Percentiles rank a stretch among this genome's conserved stretches.
phyloP scores from a whole-genome alignment of 2,888 invertebrate species.

The Metellina segmentata region DNA sequence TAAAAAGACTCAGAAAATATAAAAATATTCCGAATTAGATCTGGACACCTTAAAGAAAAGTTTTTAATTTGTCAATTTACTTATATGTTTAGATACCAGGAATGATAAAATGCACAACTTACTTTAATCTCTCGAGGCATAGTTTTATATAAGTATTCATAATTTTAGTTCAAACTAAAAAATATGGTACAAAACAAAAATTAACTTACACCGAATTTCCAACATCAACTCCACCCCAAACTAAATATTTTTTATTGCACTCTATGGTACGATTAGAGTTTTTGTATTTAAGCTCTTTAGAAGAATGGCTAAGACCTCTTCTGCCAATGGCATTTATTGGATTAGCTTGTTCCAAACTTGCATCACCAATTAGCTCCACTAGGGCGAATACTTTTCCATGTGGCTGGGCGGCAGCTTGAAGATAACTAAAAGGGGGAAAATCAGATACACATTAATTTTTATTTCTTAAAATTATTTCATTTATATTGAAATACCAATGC shows the following conservation, averaged over 20 bases:
- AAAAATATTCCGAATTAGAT: no score
- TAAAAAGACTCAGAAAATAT: no score
- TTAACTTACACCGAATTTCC: constrained; percentile 45
- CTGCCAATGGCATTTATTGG: neutral
- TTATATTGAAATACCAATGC: no score
- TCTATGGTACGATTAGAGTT: constrained; percentile 18
- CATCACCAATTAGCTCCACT: constrained; percentile 40
- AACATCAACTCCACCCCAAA: constrained; percentile 59
- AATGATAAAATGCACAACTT: no score
- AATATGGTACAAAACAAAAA: neutral
- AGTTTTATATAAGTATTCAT: neutral
- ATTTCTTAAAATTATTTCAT: no score
- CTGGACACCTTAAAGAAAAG: no score
- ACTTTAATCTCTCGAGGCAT: neutral
- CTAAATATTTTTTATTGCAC: constrained; percentile 56
- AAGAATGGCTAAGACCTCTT: neutral
- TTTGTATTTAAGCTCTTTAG: neutral
- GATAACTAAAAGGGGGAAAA: constrained; percentile 21
- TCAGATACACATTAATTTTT: no score
- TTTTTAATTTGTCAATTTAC: no score
- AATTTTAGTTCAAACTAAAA: neutral
- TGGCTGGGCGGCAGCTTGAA: constrained; percentile 65
- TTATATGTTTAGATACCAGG: no score
- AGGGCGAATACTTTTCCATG: constrained; percentile 57
- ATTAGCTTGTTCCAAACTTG: neutral